Evolutionary conservation across 2,113 vertebrate genomes (phyloP).

Genomic region (Nibea albiflora): DNA sequence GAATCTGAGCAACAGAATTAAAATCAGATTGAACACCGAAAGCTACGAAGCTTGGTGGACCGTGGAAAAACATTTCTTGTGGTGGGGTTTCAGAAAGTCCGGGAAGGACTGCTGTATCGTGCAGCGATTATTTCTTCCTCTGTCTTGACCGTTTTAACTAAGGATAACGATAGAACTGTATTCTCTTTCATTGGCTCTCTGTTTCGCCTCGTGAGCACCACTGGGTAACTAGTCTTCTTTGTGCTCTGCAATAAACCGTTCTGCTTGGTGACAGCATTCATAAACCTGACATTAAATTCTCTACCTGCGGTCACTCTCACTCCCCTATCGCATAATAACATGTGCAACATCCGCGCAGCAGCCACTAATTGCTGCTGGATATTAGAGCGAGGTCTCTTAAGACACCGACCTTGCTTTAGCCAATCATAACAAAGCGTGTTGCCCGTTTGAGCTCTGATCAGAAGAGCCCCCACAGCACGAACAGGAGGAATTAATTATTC

Average conservation of each 20-base stretch:
- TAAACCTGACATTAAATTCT: constrained; percentile 50
- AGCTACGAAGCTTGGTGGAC: background rate
- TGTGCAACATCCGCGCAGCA: constrained; percentile 36
- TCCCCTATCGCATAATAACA: constrained; percentile 63
- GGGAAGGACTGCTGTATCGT: background rate
- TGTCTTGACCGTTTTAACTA: background rate
- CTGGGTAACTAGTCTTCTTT: constrained; percentile 25
- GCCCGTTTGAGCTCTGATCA: constrained; percentile 63
- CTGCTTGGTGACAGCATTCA: constrained; percentile 34
- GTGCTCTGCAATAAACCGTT: constrained; percentile 30
- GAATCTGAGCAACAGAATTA: background rate
- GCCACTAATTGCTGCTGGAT: constrained; percentile 74
- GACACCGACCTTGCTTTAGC: constrained; percentile 73
- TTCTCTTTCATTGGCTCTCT: background rate
- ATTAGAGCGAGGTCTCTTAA: constrained; percentile 71
- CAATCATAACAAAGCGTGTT: constrained; percentile 72
- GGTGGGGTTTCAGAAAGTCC: background rate
- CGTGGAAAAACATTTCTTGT: background rate
- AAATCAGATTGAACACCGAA: background rate
- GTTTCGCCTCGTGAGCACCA: background rate
- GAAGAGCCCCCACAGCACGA: constrained; percentile 53
- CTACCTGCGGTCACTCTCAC: constrained; percentile 42
- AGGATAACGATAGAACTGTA: background rate
- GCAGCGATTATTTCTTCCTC: background rate
- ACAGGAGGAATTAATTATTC: constrained; percentile 75